Evolutionary conservation across 2,888 invertebrate species (phyloP), one percentile per base, ranked within the genome.

Genomic region (Dyspetes luteomarginatus): DNA sequence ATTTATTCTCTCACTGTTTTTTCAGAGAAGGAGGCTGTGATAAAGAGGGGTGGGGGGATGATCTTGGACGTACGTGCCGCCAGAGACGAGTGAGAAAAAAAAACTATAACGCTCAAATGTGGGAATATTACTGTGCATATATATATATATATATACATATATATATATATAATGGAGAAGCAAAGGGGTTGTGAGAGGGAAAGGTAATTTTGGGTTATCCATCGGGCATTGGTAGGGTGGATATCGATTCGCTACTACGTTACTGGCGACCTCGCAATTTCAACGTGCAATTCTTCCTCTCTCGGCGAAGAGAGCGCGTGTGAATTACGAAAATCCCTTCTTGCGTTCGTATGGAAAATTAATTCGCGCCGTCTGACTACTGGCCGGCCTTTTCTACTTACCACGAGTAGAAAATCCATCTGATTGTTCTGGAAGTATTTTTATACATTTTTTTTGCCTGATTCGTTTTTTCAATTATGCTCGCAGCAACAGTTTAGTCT

Each of bases 211-310:
- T 52, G 64, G 48, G 77, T 71, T 71, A 65, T 77, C 71, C 77
- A 24, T 36, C 36, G 62, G 50, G 22, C 36, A 56, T 9, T 71
- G 64, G 48, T 48, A 72, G 60, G 60, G 65, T 41, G 48, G 67
- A 75, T 67, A 78, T 78, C 78, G 72, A 78, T 67, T 52, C 17
- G 48, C 30, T 60, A 41, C 56, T 50, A 72, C 50, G 65, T 73
- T 43, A 43, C 68, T 45, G 62, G 52, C 62, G 73, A 73, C 68
- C 60, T 48, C 50, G 24, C 71, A 41, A 72, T 50, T 67, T 48
- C 67, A 55, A 45, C 43, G 41, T 52, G 22, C 43, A 19, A 58
- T 30, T 43, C 64, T 58, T 28, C 50, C 48, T 15, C 72, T 55
- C 52, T 55, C 62, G 43, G 17, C 50, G 50, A 52, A 60, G 24